Percentiles rank a stretch among this genome's conserved stretches.
These are phyloP conservation scores for Tipula unca DNA, from an alignment of 2,888 invertebrate genomes.

Conservation along the genomic window DNA sequence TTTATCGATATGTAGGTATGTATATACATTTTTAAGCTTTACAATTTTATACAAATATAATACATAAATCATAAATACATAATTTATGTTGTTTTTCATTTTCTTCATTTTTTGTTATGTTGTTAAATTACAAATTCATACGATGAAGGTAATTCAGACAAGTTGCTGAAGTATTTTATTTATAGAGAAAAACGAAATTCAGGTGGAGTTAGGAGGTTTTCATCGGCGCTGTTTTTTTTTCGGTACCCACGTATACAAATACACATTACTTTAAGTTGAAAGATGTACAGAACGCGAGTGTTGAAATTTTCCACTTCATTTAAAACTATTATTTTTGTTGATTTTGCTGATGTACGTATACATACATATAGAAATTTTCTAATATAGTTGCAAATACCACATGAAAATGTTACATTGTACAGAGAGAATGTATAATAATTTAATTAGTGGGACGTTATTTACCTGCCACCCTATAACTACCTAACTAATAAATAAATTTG, in stretches of 20 bases:
- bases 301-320: background rate
- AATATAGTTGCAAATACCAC: no score
- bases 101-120: background rate
- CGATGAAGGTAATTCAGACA: conserved; percentile 8
- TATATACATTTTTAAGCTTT: background rate
- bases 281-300: background rate
- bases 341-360: background rate
- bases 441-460: no score
- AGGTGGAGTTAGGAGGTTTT: background rate
- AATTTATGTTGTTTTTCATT: background rate
- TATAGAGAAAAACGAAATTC: background rate
- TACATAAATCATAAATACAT: background rate
- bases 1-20: background rate
- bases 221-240: background rate
- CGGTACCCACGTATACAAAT: background rate
- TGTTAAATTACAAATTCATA: conserved; percentile 9
- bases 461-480: no score
- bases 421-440: no score
- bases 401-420: no score
- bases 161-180: background rate
- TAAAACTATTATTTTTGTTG: background rate
- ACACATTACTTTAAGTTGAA: background rate
- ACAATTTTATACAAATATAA: background rate
- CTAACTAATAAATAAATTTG: background rate
- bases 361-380: background rate